These are phyloP conservation scores for Hepsetus odoe DNA, from an alignment of 2,113 vertebrate genomes.

Conservation along the genomic window DNA sequence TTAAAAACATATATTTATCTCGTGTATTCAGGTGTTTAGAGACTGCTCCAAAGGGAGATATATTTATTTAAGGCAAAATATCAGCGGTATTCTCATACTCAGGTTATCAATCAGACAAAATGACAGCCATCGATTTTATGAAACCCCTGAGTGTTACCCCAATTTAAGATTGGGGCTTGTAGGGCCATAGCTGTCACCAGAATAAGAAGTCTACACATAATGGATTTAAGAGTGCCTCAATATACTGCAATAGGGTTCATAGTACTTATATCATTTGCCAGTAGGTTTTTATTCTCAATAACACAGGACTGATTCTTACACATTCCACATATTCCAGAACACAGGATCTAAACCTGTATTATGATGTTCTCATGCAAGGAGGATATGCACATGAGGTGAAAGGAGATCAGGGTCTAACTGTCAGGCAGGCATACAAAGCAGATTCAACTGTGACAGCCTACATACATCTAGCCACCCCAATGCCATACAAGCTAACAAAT, in stretches of 20 bases:
- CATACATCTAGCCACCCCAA: background rate
- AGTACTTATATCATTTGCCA: slow-evolving; percentile 3
- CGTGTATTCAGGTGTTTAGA: slow-evolving; percentile 1
- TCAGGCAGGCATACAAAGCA: background rate
- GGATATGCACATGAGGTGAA: background rate
- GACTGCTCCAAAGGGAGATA: background rate
- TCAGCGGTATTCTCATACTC: slow-evolving; percentile 9
- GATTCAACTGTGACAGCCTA: background rate
- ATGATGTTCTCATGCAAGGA: background rate
- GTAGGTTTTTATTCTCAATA: slow-evolving; percentile 7
- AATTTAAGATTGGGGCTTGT: slow-evolving; percentile 34
- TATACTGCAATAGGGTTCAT: slow-evolving; percentile 18
- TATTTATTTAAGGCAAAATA: slow-evolving; percentile 32
- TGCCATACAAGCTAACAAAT: too few relatives aligned
- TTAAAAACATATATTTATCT: slow-evolving; percentile 25
- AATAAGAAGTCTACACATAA: slow-evolving; percentile 37
- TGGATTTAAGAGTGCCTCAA: slow-evolving; percentile 36
- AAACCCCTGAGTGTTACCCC: slow-evolving; percentile 28
- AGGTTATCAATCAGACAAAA: slow-evolving; percentile 41
- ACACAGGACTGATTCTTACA: slow-evolving; percentile 8
- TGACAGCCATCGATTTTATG: slow-evolving; percentile 42
- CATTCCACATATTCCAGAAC: slow-evolving; percentile 8
- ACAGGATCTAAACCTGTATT: background rate
- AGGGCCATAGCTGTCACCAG: slow-evolving; percentile 30
- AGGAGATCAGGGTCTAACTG: background rate